Conservation (phyloP, 2,888 invertebrate species). For the Nysson spinosus region DNA sequence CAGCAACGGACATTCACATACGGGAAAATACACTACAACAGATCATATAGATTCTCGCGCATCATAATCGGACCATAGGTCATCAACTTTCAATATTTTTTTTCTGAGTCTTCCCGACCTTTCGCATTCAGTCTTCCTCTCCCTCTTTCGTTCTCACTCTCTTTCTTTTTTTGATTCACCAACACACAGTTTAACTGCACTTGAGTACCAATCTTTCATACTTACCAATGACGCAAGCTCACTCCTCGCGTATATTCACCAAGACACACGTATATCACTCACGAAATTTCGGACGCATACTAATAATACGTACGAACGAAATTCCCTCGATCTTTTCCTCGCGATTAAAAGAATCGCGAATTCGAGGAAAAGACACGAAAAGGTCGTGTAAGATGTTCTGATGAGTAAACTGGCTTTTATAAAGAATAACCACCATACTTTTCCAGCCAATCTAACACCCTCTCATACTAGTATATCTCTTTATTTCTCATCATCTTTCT, state of each 20-base stretch:
- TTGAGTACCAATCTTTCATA: constrained; percentile 20
- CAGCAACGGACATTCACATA: constrained; percentile 70
- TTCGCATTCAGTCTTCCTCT: constrained; percentile 25
- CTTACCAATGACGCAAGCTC: constrained; percentile 6
- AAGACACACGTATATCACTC: too few relatives aligned
- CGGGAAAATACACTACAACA: constrained; percentile 54
- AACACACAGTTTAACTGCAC: constrained; percentile 13
- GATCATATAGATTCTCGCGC: constrained; percentile 49
- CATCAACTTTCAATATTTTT: constrained; percentile 27
- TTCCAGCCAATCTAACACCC: constrained; percentile 8
- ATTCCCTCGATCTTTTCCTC: constrained; percentile 23
- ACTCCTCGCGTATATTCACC: too few relatives aligned
- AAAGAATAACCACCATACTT: constrained; percentile 34
- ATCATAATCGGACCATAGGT: constrained; percentile 54
- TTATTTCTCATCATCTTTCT: constrained; percentile 36
- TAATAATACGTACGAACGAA: constrained; percentile 13
- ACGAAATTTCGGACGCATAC: background rate
- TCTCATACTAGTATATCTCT: constrained; percentile 22
- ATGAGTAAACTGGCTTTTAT: constrained; percentile 34
- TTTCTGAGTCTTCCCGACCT: constrained; percentile 27
- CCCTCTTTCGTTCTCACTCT: constrained; percentile 15
- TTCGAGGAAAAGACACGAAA: constrained; percentile 30
- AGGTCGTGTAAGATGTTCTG: constrained; percentile 33
- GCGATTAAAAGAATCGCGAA: constrained; percentile 9
- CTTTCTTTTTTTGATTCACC: constrained; percentile 16